Conservation (phyloP, 2,113 vertebrate genomes). For the Dissostichus mawsoni region DNA sequence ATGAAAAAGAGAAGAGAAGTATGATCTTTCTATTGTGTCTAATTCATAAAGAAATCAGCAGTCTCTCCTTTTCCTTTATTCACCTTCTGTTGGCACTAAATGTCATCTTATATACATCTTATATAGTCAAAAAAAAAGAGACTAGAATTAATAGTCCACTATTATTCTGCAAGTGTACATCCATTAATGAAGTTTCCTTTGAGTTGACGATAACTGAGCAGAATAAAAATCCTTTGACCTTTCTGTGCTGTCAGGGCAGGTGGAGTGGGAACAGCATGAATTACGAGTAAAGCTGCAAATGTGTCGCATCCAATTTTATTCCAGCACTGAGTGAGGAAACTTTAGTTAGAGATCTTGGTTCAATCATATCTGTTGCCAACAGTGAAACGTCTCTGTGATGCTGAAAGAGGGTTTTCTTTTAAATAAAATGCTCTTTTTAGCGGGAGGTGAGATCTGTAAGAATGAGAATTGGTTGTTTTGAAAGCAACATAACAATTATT, state of each 20-base stretch:
- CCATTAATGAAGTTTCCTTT: too few species aligned
- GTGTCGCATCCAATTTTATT: background rate
- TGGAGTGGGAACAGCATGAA: background rate
- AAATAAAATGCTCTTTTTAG: too few species aligned
- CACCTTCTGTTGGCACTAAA: too few species aligned
- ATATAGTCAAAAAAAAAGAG: background rate
- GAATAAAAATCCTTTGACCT: conserved; percentile 4
- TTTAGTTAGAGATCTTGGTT: background rate
- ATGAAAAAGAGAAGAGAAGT: too few species aligned
- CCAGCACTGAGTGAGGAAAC: background rate
- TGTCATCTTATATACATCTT: too few species aligned
- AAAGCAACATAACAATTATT: background rate
- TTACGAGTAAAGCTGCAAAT: background rate
- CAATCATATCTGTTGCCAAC: background rate
- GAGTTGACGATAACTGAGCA: background rate
- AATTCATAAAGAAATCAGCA: too few species aligned
- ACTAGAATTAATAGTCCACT: too few species aligned
- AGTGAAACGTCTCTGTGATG: background rate
- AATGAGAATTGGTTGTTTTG: too few species aligned
- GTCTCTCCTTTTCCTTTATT: too few species aligned
- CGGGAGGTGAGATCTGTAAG: too few species aligned
- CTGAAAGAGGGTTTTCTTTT: background rate
- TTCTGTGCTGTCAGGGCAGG: background rate
- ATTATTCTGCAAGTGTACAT: too few species aligned
- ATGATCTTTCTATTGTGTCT: too few species aligned